Evolutionary conservation across 2,797 vertebrate genomes (phyloP).

Genomic region (Crenuchus spilurus): DNA sequence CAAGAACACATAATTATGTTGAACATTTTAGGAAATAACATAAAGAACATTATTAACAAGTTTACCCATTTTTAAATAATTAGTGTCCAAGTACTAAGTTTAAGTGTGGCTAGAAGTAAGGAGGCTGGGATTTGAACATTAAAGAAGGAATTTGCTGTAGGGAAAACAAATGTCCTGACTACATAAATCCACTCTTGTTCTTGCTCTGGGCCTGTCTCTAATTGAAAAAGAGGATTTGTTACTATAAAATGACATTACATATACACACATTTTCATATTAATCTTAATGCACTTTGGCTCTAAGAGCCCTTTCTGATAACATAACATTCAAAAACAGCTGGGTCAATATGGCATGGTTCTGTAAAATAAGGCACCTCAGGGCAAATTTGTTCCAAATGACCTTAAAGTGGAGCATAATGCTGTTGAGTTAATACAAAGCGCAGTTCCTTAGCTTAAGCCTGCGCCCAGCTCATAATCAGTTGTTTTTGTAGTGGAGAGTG

Average conservation of each 20-base stretch:
- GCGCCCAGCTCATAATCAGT: conserved; percentile 51
- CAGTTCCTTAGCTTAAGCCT: conserved; percentile 21
- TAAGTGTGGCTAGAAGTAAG: too few species aligned
- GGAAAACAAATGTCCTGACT: not conserved
- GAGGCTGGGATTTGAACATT: too few species aligned
- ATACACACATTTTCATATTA: not conserved
- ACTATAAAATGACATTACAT: not conserved
- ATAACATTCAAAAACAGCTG: not conserved
- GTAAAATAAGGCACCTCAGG: conserved; percentile 3
- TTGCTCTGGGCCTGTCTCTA: not conserved
- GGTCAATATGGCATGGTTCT: not conserved
- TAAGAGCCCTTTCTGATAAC: not conserved
- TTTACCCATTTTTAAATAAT: too few species aligned
- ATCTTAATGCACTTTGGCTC: not conserved
- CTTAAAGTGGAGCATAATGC: conserved; percentile 17
- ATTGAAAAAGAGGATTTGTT: not conserved
- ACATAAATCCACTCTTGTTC: conserved; percentile 4
- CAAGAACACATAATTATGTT: too few species aligned
- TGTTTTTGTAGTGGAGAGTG: conserved; percentile 72
- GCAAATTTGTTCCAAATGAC: conserved; percentile 25
- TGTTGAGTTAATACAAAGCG: not conserved
- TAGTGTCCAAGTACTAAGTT: too few species aligned
- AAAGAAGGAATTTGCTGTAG: not conserved
- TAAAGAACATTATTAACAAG: too few species aligned
- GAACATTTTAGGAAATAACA: too few species aligned